phyloP scores from a whole-genome alignment of 2,797 vertebrate genomes.

The Epinephelus coioides region DNA sequence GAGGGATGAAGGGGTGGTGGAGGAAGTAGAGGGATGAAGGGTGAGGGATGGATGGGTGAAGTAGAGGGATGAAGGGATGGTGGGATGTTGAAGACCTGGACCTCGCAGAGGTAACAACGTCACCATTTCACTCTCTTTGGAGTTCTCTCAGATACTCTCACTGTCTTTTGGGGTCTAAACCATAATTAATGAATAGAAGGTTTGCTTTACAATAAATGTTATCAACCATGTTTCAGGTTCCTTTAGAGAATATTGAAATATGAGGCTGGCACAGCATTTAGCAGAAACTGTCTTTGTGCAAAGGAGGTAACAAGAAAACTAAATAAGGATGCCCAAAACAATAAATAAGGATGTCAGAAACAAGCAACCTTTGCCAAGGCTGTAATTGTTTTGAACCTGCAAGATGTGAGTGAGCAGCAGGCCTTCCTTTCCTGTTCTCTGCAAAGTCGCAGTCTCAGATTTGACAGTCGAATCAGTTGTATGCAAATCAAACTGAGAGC shows the following conservation, averaged over 20 bases:
- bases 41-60: too few relatives aligned
- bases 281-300: background rate
- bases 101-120: background rate
- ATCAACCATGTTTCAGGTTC: background rate
- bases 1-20: too few relatives aligned
- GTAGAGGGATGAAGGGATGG: too few relatives aligned
- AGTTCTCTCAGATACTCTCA: background rate
- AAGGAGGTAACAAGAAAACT: background rate
- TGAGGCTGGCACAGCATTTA: background rate
- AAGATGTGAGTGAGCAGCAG: slow-evolving; percentile 52
- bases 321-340: too few relatives aligned
- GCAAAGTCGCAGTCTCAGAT: slow-evolving; percentile 50
- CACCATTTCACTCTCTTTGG: background rate
- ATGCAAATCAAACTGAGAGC: slow-evolving; percentile 59
- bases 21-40: too few relatives aligned
- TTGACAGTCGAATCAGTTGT: slow-evolving; percentile 50
- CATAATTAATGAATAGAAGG: background rate
- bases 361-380: slow-evolving; percentile 16
- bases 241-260: background rate
- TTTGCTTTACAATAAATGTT: background rate
- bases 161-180: background rate
- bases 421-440: slow-evolving; percentile 35
- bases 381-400: slow-evolving; percentile 44
- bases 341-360: background rate
- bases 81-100: background rate